A percentile compares a stretch with the other conserved stretches of the same genome.
phyloP scores from a whole-genome alignment of 2,113 vertebrate genomes.

The Nesoenas mayeri region DNA sequence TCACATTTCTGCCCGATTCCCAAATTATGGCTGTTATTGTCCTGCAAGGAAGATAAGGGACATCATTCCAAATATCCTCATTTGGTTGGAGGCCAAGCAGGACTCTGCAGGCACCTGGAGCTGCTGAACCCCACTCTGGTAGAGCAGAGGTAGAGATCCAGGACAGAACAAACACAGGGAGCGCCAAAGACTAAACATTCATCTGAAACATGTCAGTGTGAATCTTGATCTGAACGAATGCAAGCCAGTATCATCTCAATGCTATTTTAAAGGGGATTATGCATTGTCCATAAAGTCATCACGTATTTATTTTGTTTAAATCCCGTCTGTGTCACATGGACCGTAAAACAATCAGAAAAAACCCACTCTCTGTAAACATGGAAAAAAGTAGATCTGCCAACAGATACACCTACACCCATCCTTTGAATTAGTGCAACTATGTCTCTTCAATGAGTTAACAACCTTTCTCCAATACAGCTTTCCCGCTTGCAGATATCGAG shows the following conservation, averaged over 20 bases:
- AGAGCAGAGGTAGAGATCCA: background rate
- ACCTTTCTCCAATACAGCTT: background rate
- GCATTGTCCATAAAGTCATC: background rate
- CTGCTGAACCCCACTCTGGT: background rate
- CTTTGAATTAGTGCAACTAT: background rate
- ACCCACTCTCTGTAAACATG: background rate
- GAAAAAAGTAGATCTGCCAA: slow-evolving; percentile 1
- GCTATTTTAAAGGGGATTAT: background rate
- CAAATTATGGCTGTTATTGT: background rate
- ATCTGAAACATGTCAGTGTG: background rate
- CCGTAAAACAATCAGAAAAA: background rate
- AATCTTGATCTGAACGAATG: background rate
- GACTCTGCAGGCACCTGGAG: background rate
- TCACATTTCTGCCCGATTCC: background rate
- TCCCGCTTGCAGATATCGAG: background rate
- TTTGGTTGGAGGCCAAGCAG: background rate
- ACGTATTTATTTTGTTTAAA: background rate
- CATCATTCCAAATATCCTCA: background rate
- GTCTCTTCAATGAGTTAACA: background rate
- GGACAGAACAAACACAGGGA: background rate
- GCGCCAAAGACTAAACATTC: background rate
- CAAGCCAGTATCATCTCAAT: background rate
- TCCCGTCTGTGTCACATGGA: background rate
- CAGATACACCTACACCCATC: background rate
- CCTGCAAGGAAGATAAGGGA: background rate